Base-by-base conservation (phyloP, 1,140 invertebrate genomes). In the Polyergus mexicanus region DNA sequence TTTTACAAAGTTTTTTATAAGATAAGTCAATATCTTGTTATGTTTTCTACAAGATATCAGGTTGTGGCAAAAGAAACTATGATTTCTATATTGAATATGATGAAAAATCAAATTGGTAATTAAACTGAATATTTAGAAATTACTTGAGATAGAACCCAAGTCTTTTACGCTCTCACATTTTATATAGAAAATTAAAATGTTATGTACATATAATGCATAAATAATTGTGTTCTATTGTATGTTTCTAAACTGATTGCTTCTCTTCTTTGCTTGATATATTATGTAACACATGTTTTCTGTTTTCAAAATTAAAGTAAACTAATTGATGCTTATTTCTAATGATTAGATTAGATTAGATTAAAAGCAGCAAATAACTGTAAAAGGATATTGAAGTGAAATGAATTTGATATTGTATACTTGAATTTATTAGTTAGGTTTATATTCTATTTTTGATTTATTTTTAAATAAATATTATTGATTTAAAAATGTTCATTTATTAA, bases 281-380 rank as follows among this genome's bases (percentile, higher is more conserved):
- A 47, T 44, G 47, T 13, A 16, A 32, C 10, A 35, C 13, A 38
- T 47, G 2, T n/a, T 75, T 41, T 1, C 19, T n/a, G 22, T 28
- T 66, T 44, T 4, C 7, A 22, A 25, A 41, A 60, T 60, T 41
- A 44, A 75, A 32, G 1, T n/a, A 25, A 19, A 62, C 5, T 19
- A 63, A 63, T 8, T 4, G 6, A n/a, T 19, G 0, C 5, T 65
- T 77, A 19, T 77, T 77, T 65, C 32, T 22, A 41, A 77, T 77
- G 74, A 76, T 76, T 63, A 76, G 74, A 77, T 77, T 77, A 77
- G 25, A 47, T 77, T 56, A 58, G n/a, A 58, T 58, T 22, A 58
- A 8, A 58, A 35, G 16, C 2, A 22, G 7, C 3, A 74, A 56
- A 58, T 38, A 22, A 58, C 8, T 38, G 1, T 5, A 19, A 16